These are phyloP conservation scores for Pachyramphus minor DNA, from an alignment of 2,113 vertebrate species.

Conservation along the genomic window DNA sequence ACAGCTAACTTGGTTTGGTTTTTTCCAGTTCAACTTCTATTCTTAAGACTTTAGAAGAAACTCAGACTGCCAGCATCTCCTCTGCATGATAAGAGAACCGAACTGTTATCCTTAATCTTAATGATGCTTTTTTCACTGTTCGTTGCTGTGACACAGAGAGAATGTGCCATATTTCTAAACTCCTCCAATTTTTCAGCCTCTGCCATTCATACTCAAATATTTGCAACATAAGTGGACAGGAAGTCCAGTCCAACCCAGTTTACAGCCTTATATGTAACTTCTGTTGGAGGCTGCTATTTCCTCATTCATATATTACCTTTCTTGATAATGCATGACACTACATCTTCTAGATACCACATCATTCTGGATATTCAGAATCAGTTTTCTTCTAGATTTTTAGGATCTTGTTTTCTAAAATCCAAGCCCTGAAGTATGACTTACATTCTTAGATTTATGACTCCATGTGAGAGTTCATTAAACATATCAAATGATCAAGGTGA, in stretches of 20 bases:
- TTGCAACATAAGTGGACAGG: background rate
- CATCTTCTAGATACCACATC: background rate
- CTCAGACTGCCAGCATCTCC: background rate
- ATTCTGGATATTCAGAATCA: background rate
- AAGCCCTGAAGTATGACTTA: background rate
- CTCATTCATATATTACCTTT: background rate
- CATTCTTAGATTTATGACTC: background rate
- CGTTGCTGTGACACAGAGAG: background rate
- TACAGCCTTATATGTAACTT: background rate
- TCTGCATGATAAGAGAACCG: background rate
- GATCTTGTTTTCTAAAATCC: background rate
- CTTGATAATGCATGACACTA: background rate
- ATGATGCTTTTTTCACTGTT: fast-evolving
- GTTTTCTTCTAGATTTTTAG: background rate
- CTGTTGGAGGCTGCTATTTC: fast-evolving
- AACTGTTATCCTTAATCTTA: background rate
- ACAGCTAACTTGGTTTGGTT: background rate
- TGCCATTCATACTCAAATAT: background rate
- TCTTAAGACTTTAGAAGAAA: background rate
- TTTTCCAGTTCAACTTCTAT: background rate
- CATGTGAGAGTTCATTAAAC: background rate
- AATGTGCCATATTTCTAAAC: background rate
- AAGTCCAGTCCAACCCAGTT: background rate
- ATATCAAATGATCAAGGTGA: background rate
- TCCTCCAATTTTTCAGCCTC: background rate